Evolutionary conservation across 2,113 vertebrate species (phyloP).

Genomic region (Laticauda laticaudata): DNA sequence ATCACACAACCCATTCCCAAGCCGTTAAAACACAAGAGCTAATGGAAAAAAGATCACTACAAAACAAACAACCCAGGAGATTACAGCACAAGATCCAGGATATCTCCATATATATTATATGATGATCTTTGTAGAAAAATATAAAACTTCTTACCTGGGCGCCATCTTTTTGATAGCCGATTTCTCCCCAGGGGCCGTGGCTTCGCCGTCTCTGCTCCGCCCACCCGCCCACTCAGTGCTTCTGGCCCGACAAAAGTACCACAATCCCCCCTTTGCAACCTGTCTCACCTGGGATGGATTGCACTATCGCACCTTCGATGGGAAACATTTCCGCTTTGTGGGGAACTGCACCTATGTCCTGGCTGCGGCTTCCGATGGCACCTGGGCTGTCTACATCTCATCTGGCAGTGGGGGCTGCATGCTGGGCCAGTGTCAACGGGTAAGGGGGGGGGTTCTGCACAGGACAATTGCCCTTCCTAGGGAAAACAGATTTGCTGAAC

Average conservation of each 20-base stretch:
- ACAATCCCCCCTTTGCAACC: constrained; percentile 66
- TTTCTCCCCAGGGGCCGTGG: constrained; percentile 62
- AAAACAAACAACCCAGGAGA: too few species aligned
- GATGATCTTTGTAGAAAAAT: too few species aligned
- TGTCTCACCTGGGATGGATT: constrained; percentile 85
- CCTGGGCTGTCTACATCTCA: constrained; percentile 78
- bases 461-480: neutral
- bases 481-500: neutral
- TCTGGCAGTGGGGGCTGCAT: constrained; percentile 52
- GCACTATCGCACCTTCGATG: constrained; percentile 84
- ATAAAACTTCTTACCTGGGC: too few species aligned
- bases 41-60: too few species aligned
- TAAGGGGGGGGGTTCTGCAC: constrained; percentile 26
- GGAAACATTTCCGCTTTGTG: constrained; percentile 81
- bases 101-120: too few species aligned
- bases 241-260: neutral
- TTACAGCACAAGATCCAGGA: too few species aligned
- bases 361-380: constrained; percentile 74
- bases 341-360: constrained; percentile 83
- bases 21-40: too few species aligned
- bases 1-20: too few species aligned
- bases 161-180: too few species aligned
- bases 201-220: constrained; percentile 58
- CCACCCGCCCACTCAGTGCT: accelerated
- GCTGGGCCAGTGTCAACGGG: constrained; percentile 72